Conservation (phyloP, 1,140 invertebrate genomes). For the Platyscapa corneri region DNA sequence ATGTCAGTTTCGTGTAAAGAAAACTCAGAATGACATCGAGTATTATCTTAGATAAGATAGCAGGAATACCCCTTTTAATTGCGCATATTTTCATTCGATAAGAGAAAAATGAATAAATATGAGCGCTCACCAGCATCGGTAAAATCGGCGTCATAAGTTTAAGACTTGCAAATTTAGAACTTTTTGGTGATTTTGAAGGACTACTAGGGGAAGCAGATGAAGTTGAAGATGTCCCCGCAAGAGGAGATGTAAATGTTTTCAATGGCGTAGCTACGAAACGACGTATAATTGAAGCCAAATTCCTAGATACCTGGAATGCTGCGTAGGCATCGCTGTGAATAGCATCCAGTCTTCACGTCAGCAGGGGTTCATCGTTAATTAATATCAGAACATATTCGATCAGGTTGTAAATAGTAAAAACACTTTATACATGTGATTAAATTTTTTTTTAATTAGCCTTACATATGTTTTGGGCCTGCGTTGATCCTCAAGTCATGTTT, state of each 20-base stretch:
- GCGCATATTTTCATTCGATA: not conserved
- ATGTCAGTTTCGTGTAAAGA: conserved; percentile 19
- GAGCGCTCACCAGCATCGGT: conserved; percentile 85
- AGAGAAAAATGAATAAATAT: not conserved
- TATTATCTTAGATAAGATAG: conserved; percentile 10
- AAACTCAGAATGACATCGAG: not conserved
- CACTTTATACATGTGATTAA: too few relatives aligned
- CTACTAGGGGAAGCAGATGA: not conserved
- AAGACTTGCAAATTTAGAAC: conserved; percentile 71
- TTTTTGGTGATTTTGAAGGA: conserved; percentile 65
- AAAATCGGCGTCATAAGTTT: conserved; percentile 89
- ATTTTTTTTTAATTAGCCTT: conserved; percentile 64
- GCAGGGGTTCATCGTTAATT: not conserved
- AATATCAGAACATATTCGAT: not conserved
- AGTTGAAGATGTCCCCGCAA: conserved; percentile 16
- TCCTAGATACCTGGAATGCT: conserved; percentile 88
- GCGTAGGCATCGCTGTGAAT: conserved; percentile 90
- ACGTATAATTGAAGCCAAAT: conserved; percentile 84
- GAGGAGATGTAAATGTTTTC: not conserved
- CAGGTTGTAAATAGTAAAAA: not conserved
- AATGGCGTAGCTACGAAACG: conserved; percentile 70
- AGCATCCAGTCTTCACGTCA: conserved; percentile 79
- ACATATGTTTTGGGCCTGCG: conserved; percentile 92
- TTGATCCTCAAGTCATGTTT: conserved; percentile 95
- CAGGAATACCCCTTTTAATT: not conserved